phyloP scores from a whole-genome alignment of 2,797 vertebrate genomes.

The Cossypha caffra region DNA sequence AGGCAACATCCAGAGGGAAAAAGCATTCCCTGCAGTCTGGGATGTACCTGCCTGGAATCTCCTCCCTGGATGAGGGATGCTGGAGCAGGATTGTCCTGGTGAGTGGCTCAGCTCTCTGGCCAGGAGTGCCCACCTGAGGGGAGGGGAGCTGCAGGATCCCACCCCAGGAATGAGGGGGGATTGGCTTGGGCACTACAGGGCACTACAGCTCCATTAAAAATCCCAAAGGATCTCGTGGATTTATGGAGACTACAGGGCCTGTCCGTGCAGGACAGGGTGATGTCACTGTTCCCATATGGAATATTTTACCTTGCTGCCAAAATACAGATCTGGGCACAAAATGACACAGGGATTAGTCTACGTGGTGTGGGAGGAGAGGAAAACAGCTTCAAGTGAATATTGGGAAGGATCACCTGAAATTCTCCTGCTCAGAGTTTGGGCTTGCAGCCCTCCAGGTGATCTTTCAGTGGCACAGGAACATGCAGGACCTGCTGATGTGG shows the following conservation, averaged over 20 bases:
- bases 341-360: fast-evolving
- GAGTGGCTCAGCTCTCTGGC: fast-evolving
- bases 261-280: too few relatives aligned
- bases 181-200: fast-evolving
- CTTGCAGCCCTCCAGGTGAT: not conserved
- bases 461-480: not conserved
- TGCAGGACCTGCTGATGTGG: fast-evolving
- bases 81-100: fast-evolving
- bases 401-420: not conserved
- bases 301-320: not conserved
- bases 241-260: not conserved
- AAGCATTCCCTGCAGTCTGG: not conserved
- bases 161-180: fast-evolving
- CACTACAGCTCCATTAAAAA: not conserved
- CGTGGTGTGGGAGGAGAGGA: fast-evolving
- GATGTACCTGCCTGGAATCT: not conserved
- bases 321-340: not conserved
- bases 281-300: not conserved
- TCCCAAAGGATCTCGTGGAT: fast-evolving
- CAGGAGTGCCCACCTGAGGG: not conserved
- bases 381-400: not conserved
- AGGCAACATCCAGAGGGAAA: not conserved
- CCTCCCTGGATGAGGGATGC: fast-evolving
- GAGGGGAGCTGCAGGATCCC: not conserved
- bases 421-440: not conserved